Conservation (phyloP, 2,113 vertebrate species). For the Ptychochromis oligacanthus region DNA sequence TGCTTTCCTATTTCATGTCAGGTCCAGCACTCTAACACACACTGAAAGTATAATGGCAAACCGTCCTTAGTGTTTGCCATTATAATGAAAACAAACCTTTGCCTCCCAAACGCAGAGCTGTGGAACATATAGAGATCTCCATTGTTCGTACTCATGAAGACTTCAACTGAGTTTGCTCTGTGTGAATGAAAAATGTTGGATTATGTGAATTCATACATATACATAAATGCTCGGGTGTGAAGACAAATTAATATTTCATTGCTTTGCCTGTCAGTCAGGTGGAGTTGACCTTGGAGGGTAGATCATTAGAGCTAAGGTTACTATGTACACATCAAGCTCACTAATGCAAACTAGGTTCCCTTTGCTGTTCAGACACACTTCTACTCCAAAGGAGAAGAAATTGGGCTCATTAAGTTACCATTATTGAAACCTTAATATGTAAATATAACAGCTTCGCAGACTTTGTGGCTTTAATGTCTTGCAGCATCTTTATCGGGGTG, state of each 20-base stretch:
- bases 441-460: not conserved
- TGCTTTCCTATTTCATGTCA: conserved; percentile 7
- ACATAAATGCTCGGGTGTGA: not conserved
- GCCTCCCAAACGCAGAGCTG: not conserved
- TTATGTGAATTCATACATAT: not conserved
- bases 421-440: not conserved
- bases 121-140: not conserved
- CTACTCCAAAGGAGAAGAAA: not conserved
- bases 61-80: too few species aligned
- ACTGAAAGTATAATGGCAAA: not conserved
- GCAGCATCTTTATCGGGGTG: not conserved
- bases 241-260: conserved; percentile 39
- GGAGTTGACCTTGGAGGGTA: not conserved
- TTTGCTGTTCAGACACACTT: not conserved
- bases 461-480: conserved; percentile 2
- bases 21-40: not conserved
- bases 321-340: not conserved
- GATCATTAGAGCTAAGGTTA: conserved; percentile 32
- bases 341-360: not conserved
- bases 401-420: not conserved
- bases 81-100: not conserved
- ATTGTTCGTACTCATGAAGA: not conserved
- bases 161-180: not conserved
- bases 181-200: not conserved
- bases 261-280: conserved; percentile 15